Evolutionary conservation across 2,888 invertebrate species (phyloP).

Genomic region (Noctua fimbriata): DNA sequence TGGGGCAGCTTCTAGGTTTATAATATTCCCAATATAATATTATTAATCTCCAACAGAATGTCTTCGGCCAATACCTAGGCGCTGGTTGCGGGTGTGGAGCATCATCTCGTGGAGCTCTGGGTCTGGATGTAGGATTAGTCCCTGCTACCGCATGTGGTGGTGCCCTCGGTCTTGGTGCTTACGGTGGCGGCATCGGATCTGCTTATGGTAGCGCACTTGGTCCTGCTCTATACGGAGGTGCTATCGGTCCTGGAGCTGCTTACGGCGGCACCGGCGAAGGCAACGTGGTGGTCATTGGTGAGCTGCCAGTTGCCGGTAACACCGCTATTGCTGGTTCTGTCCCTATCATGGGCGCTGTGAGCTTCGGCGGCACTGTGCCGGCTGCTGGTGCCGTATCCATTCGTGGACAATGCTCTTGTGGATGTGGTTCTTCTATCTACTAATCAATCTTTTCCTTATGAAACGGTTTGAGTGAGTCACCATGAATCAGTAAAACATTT

Average conservation of each 20-base stretch:
- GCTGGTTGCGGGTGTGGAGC: constrained; percentile 17
- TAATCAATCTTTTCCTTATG: not conserved
- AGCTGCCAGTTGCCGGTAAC: constrained; percentile 57
- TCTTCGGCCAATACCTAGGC: constrained; percentile 15
- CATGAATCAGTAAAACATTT: not conserved
- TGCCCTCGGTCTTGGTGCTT: not conserved
- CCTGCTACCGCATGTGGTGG: not conserved
- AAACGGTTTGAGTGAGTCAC: not conserved
- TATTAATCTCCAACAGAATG: constrained; percentile 21
- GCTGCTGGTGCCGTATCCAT: constrained; percentile 57
- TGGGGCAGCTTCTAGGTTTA: too few species aligned
- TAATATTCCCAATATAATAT: not conserved
- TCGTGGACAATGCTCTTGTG: constrained; percentile 46
- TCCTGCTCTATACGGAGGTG: constrained; percentile 11
- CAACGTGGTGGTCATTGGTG: constrained; percentile 70
- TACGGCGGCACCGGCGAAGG: constrained; percentile 69
- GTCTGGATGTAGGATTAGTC: not conserved
- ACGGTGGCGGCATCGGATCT: not conserved
- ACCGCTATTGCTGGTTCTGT: constrained; percentile 56
- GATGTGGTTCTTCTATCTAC: constrained; percentile 22
- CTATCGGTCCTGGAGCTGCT: constrained; percentile 3
- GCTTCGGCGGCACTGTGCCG: constrained; percentile 10
- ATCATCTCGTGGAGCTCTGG: not conserved
- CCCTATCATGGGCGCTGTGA: constrained; percentile 72
- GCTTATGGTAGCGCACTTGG: not conserved